Conservation (phyloP, 2,888 invertebrate genomes). For the Tholera decimalis region DNA sequence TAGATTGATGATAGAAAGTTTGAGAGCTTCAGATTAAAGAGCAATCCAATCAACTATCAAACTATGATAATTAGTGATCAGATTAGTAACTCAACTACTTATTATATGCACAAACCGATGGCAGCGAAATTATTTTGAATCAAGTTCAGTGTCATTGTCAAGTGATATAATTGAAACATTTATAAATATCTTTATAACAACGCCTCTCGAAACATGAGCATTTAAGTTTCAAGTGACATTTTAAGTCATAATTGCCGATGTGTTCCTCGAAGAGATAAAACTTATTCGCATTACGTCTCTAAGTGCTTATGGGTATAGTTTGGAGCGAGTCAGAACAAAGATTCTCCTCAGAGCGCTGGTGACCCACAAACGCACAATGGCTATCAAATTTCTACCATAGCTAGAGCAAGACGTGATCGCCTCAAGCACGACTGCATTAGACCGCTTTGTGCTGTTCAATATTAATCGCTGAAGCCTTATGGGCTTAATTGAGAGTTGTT, state of each 20-base stretch:
- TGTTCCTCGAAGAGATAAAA: conserved; percentile 37
- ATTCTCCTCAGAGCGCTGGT: conserved; percentile 68
- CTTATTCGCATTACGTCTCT: conserved; percentile 20
- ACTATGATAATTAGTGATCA: neutral
- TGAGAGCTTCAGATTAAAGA: conserved; percentile 32
- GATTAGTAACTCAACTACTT: neutral
- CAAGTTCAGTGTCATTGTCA: conserved; percentile 53
- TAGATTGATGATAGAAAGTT: conserved; percentile 15
- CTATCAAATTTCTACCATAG: conserved; percentile 83
- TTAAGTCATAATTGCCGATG: conserved; percentile 7
- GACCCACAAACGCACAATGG: conserved; percentile 84
- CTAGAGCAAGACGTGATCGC: conserved; percentile 75
- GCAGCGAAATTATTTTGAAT: neutral
- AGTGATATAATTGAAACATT: conserved; percentile 29
- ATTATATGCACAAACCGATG: neutral
- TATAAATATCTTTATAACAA: conserved; percentile 34
- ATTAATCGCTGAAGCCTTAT: conserved; percentile 71
- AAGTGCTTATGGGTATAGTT: conserved; percentile 27
- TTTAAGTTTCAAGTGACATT: conserved; percentile 28
- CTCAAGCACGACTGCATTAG: conserved; percentile 72
- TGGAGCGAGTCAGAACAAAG: conserved; percentile 68
- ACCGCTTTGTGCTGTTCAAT: conserved; percentile 76
- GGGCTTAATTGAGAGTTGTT: neutral
- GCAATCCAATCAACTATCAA: conserved; percentile 21
- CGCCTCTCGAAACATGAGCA: conserved; percentile 24